phyloP scores from a whole-genome alignment of 2,888 invertebrate species.

The Erpobdella octoculata region DNA sequence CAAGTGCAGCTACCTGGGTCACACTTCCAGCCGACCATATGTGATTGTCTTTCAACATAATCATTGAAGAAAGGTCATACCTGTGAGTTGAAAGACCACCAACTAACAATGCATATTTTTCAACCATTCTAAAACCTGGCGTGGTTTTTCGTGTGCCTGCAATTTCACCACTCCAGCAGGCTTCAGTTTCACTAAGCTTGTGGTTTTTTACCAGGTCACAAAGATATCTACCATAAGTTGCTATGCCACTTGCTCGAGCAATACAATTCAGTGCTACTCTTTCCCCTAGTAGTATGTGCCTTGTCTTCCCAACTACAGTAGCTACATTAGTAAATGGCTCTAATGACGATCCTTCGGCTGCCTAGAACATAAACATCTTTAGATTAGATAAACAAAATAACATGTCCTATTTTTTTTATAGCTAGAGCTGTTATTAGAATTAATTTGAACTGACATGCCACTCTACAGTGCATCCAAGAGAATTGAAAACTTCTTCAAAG shows the following conservation, averaged over 20 bases:
- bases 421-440: neutral
- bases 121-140: conserved; percentile 54
- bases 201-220: conserved; percentile 36
- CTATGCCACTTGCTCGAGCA: conserved; percentile 52
- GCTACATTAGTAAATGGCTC: conserved; percentile 42
- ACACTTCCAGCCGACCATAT: conserved; percentile 51
- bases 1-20: conserved; percentile 45
- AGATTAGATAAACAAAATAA: neutral
- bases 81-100: conserved; percentile 52
- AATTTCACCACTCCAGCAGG: conserved; percentile 50
- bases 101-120: conserved; percentile 53
- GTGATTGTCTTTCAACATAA: conserved; percentile 55
- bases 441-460: conserved; percentile 42
- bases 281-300: conserved; percentile 51
- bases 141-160: conserved; percentile 54
- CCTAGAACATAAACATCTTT: conserved; percentile 1
- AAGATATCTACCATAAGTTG: conserved; percentile 45
- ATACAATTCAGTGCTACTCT: conserved; percentile 51
- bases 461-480: conserved; percentile 47
- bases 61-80: conserved; percentile 52
- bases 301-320: conserved; percentile 47
- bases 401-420: neutral
- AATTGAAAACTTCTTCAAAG: conserved; percentile 50
- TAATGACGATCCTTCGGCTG: conserved; percentile 45
- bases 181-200: neutral